Conservation (phyloP, 2,113 vertebrate genomes). For the Sigmodon hispidus region DNA sequence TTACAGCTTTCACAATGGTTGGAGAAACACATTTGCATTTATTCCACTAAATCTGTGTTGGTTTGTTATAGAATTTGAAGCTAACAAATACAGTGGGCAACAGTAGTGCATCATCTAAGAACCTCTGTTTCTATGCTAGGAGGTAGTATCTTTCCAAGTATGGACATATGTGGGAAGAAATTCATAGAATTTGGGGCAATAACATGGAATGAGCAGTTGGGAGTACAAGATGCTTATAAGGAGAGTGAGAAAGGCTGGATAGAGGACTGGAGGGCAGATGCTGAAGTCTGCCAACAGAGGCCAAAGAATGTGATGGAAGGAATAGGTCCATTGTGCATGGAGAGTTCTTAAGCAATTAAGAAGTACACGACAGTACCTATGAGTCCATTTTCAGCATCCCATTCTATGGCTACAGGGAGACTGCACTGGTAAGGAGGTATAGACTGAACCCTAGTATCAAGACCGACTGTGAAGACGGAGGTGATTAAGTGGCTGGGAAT, state of each 20-base stretch:
- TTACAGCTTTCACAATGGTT: neutral
- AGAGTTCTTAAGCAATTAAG: neutral
- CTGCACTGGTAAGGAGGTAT: neutral
- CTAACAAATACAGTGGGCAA: neutral
- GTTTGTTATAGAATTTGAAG: neutral
- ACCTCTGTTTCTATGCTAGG: neutral
- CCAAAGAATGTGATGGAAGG: neutral
- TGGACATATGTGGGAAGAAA: neutral
- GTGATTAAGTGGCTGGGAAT: neutral
- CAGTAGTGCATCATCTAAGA: neutral
- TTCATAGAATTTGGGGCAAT: neutral
- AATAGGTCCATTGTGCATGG: neutral
- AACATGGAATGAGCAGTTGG: neutral
- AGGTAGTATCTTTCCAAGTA: neutral
- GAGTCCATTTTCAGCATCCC: neutral
- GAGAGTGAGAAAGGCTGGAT: neutral
- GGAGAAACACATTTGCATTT: neutral
- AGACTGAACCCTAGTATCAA: neutral
- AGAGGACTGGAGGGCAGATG: neutral
- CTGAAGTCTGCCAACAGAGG: neutral
- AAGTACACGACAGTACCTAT: neutral
- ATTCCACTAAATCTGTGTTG: neutral
- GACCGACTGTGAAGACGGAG: neutral
- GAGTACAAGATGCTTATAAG: neutral
- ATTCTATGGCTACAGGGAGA: neutral